phyloP scores from a whole-genome alignment of 1,140 invertebrate genomes.

The Branchinecta lynchi region DNA sequence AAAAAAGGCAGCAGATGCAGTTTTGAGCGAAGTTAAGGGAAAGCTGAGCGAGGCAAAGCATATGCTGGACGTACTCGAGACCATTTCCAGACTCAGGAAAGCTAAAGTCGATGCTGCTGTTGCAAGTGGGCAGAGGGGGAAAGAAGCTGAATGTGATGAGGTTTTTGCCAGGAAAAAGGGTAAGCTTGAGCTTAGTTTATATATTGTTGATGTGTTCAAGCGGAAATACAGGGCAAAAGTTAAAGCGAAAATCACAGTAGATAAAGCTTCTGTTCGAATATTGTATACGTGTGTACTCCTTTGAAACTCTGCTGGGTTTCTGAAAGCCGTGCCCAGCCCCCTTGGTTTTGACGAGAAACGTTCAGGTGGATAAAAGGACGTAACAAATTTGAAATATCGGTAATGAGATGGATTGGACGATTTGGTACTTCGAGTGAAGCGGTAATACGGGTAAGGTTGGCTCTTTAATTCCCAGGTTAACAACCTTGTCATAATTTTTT shows the following conservation, averaged over 20 bases:
- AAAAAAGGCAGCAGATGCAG: not conserved
- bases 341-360: too few relatives aligned
- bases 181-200: not conserved
- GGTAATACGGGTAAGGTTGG: too few relatives aligned
- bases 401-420: too few relatives aligned
- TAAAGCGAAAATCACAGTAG: not conserved
- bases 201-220: not conserved
- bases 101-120: not conserved
- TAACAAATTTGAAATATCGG: too few relatives aligned
- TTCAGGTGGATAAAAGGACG: too few relatives aligned
- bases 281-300: not conserved
- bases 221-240: not conserved
- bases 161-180: not conserved
- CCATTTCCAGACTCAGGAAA: conserved; percentile 1
- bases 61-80: not conserved
- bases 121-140: not conserved
- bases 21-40: not conserved
- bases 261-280: not conserved
- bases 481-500: too few relatives aligned
- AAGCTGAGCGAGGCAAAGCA: conserved; percentile 11
- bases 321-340: too few relatives aligned
- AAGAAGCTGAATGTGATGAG: not conserved
- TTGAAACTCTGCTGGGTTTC: not conserved
- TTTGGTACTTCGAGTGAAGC: too few relatives aligned
- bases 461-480: too few relatives aligned